Conservation (phyloP, 1,140 invertebrate genomes). For the Penaeus japonicus region DNA sequence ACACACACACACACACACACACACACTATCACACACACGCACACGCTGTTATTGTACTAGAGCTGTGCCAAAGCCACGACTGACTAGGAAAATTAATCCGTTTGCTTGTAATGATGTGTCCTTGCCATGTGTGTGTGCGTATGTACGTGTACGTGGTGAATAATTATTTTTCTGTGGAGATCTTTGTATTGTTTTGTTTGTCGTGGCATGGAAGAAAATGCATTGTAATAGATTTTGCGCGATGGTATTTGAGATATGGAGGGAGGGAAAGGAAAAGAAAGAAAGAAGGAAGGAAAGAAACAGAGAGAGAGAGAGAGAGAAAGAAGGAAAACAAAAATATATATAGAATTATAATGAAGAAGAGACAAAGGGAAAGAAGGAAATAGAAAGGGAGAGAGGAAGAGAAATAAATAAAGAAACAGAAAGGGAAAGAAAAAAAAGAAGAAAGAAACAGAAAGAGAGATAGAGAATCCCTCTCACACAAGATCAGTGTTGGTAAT, state of each 20-base stretch:
- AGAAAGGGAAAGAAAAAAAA: neutral
- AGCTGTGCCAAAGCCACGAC: too few species aligned
- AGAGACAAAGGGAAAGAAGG: too few species aligned
- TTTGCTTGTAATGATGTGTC: neutral
- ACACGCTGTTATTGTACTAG: neutral
- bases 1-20: slow-evolving; percentile 22
- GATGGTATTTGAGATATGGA: neutral
- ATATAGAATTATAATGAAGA: neutral
- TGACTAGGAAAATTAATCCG: too few species aligned
- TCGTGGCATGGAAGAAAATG: too few species aligned
- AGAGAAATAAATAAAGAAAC: neutral
- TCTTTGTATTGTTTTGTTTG: too few species aligned
- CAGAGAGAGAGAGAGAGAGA: neutral
- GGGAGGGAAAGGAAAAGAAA: neutral
- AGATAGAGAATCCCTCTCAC: neutral
- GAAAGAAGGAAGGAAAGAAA: neutral
- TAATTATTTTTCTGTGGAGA: too few species aligned
- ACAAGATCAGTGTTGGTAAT: neutral
- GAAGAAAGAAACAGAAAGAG: neutral
- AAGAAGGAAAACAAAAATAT: neutral
- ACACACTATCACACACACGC: neutral
- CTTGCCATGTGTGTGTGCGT: neutral
- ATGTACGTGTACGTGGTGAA: neutral
- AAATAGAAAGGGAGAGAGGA: neutral
- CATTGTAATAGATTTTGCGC: too few species aligned